Percentiles rank a stretch among this genome's conserved stretches.
Conservation (phyloP, 2,797 vertebrate genomes). For the Lepus oiostolus region DNA sequence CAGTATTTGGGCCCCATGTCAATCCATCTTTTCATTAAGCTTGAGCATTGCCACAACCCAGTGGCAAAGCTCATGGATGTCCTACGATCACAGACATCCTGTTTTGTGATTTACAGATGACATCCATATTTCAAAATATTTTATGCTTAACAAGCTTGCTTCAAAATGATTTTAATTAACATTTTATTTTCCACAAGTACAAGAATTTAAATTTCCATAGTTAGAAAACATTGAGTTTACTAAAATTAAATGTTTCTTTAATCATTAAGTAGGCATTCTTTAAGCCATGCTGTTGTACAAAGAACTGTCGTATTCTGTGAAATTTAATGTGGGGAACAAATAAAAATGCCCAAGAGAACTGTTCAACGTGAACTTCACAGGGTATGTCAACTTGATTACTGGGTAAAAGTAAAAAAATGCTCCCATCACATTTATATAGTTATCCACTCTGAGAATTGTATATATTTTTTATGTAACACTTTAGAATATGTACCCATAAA, state of each 20-base stretch:
- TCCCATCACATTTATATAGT: slow-evolving; percentile 27
- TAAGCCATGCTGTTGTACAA: slow-evolving; percentile 65
- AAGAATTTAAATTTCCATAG: slow-evolving; percentile 60
- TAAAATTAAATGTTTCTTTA: slow-evolving; percentile 65
- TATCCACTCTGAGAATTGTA: slow-evolving; percentile 9
- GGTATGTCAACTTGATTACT: slow-evolving; percentile 62
- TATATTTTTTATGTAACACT: slow-evolving; percentile 50
- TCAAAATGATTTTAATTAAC: slow-evolving; percentile 32
- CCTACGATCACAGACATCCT: neutral
- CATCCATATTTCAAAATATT: slow-evolving; percentile 27
- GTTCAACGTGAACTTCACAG: slow-evolving; percentile 66
- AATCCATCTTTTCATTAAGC: slow-evolving; percentile 39
- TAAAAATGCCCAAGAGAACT: slow-evolving; percentile 70
- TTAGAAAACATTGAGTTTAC: slow-evolving; percentile 50
- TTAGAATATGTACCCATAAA: slow-evolving; percentile 50
- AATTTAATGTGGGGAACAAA: slow-evolving; percentile 63
- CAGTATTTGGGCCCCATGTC: slow-evolving; percentile 4
- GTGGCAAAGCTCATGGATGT: slow-evolving; percentile 11
- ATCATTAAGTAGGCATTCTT: slow-evolving; percentile 67
- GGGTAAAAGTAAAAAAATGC: slow-evolving; percentile 53
- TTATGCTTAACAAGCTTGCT: slow-evolving; percentile 8
- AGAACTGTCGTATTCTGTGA: slow-evolving; percentile 52
- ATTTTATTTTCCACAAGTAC: slow-evolving; percentile 9
- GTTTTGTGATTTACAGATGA: neutral
- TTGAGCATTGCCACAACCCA: neutral